phyloP scores from a whole-genome alignment of 2,797 vertebrate species.

The Periophthalmus magnuspinnatus region DNA sequence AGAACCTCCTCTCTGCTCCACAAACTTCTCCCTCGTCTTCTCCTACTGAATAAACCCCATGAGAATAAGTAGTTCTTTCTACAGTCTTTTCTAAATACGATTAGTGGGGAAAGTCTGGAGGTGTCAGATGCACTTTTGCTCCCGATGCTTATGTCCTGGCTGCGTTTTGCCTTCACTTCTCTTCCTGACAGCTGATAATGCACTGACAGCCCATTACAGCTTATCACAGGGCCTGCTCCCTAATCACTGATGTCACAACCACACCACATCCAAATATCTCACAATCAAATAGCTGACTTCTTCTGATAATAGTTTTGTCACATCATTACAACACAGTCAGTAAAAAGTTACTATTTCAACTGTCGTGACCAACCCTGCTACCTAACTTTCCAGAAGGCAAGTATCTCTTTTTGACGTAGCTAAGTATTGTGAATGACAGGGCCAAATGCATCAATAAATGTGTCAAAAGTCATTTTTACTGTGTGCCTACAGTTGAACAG shows the following conservation, averaged over 20 bases:
- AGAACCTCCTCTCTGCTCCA: conserved; percentile 4
- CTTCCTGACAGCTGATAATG: conserved; percentile 54
- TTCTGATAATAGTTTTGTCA: conserved; percentile 47
- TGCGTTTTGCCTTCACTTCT: conserved; percentile 26
- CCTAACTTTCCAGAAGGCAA: conserved; percentile 17
- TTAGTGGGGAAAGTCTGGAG: conserved; percentile 27
- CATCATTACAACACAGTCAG: conserved; percentile 41
- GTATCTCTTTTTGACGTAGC: background rate
- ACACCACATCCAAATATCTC: conserved; percentile 44
- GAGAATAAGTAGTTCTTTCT: conserved; percentile 13
- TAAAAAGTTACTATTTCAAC: conserved; percentile 20
- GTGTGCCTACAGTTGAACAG: background rate
- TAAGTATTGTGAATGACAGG: background rate
- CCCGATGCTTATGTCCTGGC: conserved; percentile 18
- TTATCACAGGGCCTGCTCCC: conserved; percentile 56
- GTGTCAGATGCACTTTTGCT: conserved; percentile 40
- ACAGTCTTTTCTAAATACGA: conserved; percentile 34
- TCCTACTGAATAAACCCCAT: conserved; percentile 14
- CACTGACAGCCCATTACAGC: conserved; percentile 61
- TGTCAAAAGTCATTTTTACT: background rate
- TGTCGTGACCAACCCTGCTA: conserved; percentile 33
- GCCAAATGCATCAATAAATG: background rate
- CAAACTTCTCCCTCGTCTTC: conserved; percentile 11
- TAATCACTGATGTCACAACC: conserved; percentile 49
- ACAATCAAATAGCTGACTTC: conserved; percentile 31